phyloP scores from a whole-genome alignment of 2,888 invertebrate species.

The Esperia sulphurella region DNA sequence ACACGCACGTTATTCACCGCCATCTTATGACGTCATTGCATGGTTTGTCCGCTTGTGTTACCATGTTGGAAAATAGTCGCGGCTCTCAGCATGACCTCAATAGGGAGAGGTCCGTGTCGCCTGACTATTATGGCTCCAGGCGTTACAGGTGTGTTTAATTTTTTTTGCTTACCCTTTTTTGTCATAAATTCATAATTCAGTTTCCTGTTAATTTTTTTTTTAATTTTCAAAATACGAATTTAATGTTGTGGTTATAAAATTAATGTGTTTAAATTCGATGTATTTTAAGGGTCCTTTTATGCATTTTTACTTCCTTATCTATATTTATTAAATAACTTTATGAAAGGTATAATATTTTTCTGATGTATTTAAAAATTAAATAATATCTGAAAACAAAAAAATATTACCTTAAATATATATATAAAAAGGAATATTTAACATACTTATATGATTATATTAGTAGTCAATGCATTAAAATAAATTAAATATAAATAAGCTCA shows the following conservation, averaged over 20 bases:
- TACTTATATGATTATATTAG: no score
- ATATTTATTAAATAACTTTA: no score
- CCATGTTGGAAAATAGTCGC: constrained; percentile 71
- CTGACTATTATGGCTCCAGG: constrained; percentile 85
- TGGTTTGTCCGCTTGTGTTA: constrained; percentile 50
- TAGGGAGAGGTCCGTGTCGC: constrained; percentile 83
- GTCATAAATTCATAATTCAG: constrained; percentile 3
- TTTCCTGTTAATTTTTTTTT: constrained; percentile 13
- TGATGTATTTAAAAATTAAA: no score
- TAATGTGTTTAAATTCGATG: no score
- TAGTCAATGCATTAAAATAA: no score
- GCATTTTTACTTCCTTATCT: no score
- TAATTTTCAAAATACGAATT: background rate
- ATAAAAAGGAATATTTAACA: no score
- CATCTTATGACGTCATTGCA: constrained; percentile 72
- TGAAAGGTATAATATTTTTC: no score
- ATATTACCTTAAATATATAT: no score
- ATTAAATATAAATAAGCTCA: no score
- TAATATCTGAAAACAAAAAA: no score
- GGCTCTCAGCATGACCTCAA: constrained; percentile 87
- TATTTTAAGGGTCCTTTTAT: no score
- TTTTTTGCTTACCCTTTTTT: constrained; percentile 1
- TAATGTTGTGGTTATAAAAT: background rate
- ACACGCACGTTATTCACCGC: constrained; percentile 41
- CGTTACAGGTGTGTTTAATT: constrained; percentile 85